Conservation (phyloP, 1,140 invertebrate species). For the Drosophila truncata region DNA sequence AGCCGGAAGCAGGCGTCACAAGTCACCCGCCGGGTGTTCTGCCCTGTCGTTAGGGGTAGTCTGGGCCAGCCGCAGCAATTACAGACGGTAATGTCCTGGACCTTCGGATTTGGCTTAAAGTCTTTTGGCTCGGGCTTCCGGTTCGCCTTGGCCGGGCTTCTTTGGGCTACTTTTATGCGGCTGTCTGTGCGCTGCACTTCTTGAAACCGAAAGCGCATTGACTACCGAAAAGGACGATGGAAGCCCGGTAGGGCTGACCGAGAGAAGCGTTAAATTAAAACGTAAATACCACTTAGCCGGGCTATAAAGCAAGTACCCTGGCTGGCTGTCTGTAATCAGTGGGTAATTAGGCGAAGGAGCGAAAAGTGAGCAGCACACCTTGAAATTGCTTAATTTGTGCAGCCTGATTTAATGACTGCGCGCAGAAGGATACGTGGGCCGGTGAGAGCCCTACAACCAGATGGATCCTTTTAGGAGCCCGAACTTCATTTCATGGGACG, state of each 20-base stretch:
- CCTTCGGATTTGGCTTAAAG: constrained; percentile 69
- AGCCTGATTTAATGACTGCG: constrained; percentile 67
- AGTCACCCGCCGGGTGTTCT: constrained; percentile 16
- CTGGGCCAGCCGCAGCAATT: constrained; percentile 71
- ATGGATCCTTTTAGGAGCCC: background rate
- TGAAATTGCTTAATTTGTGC: constrained; percentile 75
- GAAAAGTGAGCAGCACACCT: constrained; percentile 62
- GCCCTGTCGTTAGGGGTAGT: constrained; percentile 59
- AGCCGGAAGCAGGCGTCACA: constrained; percentile 38
- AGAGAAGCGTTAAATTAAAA: constrained; percentile 81
- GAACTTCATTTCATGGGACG: constrained; percentile 72
- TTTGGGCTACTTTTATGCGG: constrained; percentile 45
- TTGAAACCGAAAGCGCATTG: constrained; percentile 78
- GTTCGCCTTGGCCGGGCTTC: constrained; percentile 36
- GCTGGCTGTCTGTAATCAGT: constrained; percentile 66
- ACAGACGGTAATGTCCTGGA: constrained; percentile 68
- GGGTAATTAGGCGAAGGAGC: constrained; percentile 72
- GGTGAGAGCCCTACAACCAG: background rate
- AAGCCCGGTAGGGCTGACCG: constrained; percentile 8
- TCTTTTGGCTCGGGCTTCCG: constrained; percentile 64
- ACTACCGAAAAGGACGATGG: background rate
- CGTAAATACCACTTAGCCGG: constrained; percentile 81
- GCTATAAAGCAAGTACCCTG: constrained; percentile 74
- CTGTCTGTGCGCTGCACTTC: constrained; percentile 64
- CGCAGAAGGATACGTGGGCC: background rate